Evolutionary conservation across 2,113 vertebrate species (phyloP).

Genomic region (Vulpes lagopus): DNA sequence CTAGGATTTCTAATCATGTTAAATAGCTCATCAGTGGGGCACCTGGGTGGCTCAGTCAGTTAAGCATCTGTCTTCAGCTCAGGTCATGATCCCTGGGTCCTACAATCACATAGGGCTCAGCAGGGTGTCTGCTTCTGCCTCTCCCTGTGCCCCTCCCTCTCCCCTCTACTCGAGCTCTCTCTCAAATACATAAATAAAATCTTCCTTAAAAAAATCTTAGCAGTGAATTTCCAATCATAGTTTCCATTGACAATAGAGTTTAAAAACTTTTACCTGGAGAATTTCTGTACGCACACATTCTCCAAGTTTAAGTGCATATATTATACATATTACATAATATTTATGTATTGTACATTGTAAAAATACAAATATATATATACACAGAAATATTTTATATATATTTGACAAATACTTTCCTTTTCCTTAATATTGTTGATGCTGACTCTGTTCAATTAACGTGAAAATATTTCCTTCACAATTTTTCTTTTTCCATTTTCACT

Average conservation of each 20-base stretch:
- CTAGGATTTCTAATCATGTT: not conserved
- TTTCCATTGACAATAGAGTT: not conserved
- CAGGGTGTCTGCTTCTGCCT: not conserved
- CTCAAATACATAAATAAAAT: not conserved
- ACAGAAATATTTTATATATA: not conserved
- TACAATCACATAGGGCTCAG: not conserved
- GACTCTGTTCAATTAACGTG: not conserved
- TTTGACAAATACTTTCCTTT: not conserved
- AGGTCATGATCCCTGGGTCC: no score
- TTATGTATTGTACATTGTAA: not conserved
- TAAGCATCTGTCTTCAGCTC: not conserved
- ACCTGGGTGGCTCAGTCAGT: not conserved
- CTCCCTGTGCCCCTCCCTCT: not conserved
- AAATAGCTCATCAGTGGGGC: not conserved
- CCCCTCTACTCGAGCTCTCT: not conserved
- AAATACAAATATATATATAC: not conserved
- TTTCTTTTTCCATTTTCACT: conserved; percentile 23
- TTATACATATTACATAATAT: not conserved
- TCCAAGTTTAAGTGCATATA: not conserved
- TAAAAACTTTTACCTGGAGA: not conserved
- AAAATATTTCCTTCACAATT: not conserved
- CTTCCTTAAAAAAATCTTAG: not conserved
- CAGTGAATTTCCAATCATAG: not conserved
- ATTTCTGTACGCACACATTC: not conserved
- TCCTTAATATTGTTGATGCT: not conserved